Conservation (phyloP, 2,888 invertebrate species). For the Tetragnatha montana region DNA sequence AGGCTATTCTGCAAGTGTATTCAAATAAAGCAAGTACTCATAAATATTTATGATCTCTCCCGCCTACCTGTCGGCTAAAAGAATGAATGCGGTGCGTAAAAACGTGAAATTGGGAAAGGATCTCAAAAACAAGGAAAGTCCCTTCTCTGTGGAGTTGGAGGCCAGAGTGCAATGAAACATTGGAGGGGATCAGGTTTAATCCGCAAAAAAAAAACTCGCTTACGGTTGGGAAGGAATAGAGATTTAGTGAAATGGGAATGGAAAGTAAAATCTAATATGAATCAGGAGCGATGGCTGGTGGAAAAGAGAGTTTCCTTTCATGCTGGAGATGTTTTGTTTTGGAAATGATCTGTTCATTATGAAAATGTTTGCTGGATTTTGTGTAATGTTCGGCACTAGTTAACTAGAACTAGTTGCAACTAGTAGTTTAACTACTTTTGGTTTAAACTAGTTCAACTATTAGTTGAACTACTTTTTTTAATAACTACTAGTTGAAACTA, state of each 20-base stretch:
- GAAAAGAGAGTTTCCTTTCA: background rate
- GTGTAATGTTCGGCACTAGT: no score
- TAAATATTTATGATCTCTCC: conserved; percentile 41
- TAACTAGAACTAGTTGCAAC: no score
- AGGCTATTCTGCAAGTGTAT: background rate
- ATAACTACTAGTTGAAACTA: no score
- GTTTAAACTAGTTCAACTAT: no score
- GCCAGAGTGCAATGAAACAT: background rate
- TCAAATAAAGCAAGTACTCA: conserved; percentile 28
- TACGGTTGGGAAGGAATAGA: background rate
- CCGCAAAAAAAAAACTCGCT: background rate
- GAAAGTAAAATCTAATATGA: background rate
- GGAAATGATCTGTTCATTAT: background rate
- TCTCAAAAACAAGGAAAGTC: conserved; percentile 1
- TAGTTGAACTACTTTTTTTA: no score
- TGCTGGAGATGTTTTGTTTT: background rate
- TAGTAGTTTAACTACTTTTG: no score
- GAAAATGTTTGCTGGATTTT: no score
- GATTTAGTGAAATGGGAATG: background rate
- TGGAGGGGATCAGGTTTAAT: background rate
- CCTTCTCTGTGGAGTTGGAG: background rate
- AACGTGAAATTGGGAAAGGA: conserved; percentile 7
- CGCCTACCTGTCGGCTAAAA: conserved; percentile 8
- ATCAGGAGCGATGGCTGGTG: background rate
- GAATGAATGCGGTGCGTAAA: conserved; percentile 13